These are phyloP conservation scores for Phenganax subtilis DNA, from an alignment of 92 coral and sea anemone species.

Conservation along the genomic window DNA sequence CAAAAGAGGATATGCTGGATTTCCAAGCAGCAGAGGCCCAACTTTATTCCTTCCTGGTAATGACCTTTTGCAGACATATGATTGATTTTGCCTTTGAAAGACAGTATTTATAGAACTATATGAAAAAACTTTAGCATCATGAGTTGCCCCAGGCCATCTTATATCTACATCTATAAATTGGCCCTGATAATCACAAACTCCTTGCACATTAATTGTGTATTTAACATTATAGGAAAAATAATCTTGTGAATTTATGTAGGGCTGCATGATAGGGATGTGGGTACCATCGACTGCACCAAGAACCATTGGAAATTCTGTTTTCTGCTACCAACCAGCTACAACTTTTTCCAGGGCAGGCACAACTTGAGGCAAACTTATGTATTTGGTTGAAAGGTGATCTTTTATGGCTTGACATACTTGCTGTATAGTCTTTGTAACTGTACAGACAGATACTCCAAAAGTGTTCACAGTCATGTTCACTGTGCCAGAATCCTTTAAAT, in stretches of 20 bases:
- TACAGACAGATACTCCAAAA: conserved; percentile 20
- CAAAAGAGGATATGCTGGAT: conserved; percentile 51
- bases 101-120: conserved; percentile 47
- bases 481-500: conserved; percentile 16
- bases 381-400: conserved; percentile 40
- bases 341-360: conserved; percentile 35
- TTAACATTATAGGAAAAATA: conserved; percentile 59
- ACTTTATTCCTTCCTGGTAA: conserved; percentile 56
- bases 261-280: conserved; percentile 60
- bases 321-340: conserved; percentile 39
- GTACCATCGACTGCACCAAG: conserved; percentile 70
- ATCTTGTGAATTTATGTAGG: conserved; percentile 56
- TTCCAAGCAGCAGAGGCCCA: conserved; percentile 38
- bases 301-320: conserved; percentile 56
- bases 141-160: conserved; percentile 54
- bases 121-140: conserved; percentile 58
- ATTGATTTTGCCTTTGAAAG: conserved; percentile 45
- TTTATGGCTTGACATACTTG: conserved; percentile 48
- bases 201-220: conserved; percentile 59
- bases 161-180: conserved; percentile 49
- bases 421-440: conserved; percentile 40
- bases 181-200: conserved; percentile 57
- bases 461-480: conserved; percentile 19
- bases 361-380: conserved; percentile 43
- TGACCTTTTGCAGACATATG: conserved; percentile 43